Conservation (phyloP, 2,888 invertebrate species). For the Euphydryas editha region DNA sequence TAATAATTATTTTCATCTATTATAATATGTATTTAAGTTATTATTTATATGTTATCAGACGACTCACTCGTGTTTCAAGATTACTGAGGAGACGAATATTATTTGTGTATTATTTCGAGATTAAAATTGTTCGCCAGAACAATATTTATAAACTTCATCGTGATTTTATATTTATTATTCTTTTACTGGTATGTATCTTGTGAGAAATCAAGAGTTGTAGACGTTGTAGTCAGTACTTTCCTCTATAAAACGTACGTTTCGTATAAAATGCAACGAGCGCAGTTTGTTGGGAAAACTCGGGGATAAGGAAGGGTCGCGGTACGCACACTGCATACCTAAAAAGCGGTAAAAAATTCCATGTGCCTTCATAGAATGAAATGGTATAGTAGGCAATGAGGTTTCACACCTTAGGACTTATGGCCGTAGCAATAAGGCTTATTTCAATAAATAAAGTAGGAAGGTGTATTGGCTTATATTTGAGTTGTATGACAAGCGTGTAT, state of each 20-base stretch:
- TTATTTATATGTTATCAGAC: too few species aligned
- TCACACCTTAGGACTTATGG: constrained; percentile 33
- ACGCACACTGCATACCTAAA: constrained; percentile 71
- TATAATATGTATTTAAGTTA: too few species aligned
- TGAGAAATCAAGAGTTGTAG: constrained; percentile 24
- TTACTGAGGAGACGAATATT: too few species aligned
- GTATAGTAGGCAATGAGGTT: constrained; percentile 48
- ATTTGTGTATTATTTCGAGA: too few species aligned
- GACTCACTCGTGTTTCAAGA: too few species aligned
- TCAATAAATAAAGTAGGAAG: constrained; percentile 16
- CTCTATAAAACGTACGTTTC: constrained; percentile 41
- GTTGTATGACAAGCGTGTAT: constrained; percentile 38
- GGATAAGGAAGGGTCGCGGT: constrained; percentile 54
- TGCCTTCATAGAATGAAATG: constrained; percentile 41
- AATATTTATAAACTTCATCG: not conserved
- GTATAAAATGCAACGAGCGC: constrained; percentile 68
- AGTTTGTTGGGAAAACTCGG: constrained; percentile 58
- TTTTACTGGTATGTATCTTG: constrained; percentile 19
- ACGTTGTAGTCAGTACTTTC: constrained; percentile 19
- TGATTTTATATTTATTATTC: constrained; percentile 16
- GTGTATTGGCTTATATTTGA: constrained; percentile 37
- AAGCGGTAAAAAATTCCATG: constrained; percentile 65
- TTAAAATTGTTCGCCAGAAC: not conserved
- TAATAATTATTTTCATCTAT: too few species aligned
- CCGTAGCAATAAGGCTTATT: constrained; percentile 27